Evolutionary conservation across 2,113 vertebrate species (phyloP), one percentile per base, ranked within the genome.

Genomic region (Chitala chitala): DNA sequence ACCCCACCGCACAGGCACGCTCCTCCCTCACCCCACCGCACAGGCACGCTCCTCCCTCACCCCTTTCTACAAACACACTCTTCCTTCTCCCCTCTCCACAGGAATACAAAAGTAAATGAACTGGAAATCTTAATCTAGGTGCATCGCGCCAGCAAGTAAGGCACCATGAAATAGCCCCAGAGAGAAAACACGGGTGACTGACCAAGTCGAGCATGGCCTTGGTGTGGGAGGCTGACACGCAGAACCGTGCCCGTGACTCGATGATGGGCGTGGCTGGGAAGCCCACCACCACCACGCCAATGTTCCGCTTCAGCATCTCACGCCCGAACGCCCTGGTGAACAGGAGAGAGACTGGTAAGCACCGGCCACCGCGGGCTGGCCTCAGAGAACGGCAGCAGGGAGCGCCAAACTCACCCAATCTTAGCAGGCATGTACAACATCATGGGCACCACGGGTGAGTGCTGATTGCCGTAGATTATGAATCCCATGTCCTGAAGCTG

Each of bases 391-490:
- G 31, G 56, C 22, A 55, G 22, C 31, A 3, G 12, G 0, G 22
- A 29, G 10, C 42, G 24, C 40, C 38, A 12, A 55, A 83, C 83
- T 0, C 81, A 98, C 96, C 95, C 95, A 50, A 98, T 95, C 86
- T 99, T 99, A 80, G 95, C 96, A 10, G 95, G 96, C 96, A 99
- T 98, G 80, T 99, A 99, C 29, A 99, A 89, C 96, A 99, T 98
- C 82, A 99, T 81, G 78, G 96, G 96, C 55, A 98, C 92, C 44
- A 98, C 93, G 0, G 96, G 96, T 0, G 96, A 99, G 79, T 98
- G 93, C 53, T 94, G 91, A 77, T 98, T 99, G 75, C 96, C 96
- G 29, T 99, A 99, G 84, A 95, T 96, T 79, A 98, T 98, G 83
- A 99, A 95, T 73, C 96, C 96, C 93, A 94, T 92, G 53, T 94